Evolutionary conservation across 2,113 vertebrate species (phyloP).

Genomic region (Hemibagrus wyckioides): DNA sequence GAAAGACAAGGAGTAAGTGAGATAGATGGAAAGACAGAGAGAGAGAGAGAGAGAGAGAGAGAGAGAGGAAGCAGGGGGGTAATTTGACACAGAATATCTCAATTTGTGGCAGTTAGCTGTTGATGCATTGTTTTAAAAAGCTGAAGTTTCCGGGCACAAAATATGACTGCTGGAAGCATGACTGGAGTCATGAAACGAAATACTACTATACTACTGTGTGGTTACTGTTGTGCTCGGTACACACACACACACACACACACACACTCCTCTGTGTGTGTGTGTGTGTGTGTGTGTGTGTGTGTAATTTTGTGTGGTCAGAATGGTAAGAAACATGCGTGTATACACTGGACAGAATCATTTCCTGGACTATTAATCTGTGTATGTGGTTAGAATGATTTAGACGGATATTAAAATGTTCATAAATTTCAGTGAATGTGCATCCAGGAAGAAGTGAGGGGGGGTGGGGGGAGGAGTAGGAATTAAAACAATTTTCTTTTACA

Average conservation of each 20-base stretch:
- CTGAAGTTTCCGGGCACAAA: slow-evolving; percentile 65
- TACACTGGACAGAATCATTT: slow-evolving; percentile 28
- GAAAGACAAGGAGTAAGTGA: background rate
- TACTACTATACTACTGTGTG: slow-evolving; percentile 61
- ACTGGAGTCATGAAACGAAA: slow-evolving; percentile 66
- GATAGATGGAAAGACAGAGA: background rate
- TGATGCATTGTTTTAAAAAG: slow-evolving; percentile 67
- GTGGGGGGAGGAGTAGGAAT: background rate
- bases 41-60: background rate
- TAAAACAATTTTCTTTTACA: slow-evolving; percentile 34
- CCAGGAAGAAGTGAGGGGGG: background rate
- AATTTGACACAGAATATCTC: slow-evolving; percentile 47
- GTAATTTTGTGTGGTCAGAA: background rate
- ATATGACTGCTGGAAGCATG: slow-evolving; percentile 59
- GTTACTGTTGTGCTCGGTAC: slow-evolving; percentile 26
- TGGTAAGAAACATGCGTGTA: background rate
- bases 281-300: slow-evolving; percentile 55
- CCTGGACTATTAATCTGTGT: slow-evolving; percentile 30
- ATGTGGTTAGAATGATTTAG: slow-evolving; percentile 26
- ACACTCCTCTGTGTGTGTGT: slow-evolving; percentile 45
- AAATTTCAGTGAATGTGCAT: slow-evolving; percentile 3
- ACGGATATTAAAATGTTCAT: slow-evolving; percentile 1
- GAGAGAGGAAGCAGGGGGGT: background rate
- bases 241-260: slow-evolving; percentile 37
- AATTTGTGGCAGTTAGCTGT: slow-evolving; percentile 57